phyloP scores from a whole-genome alignment of 2,888 invertebrate genomes.

The Idaea aversata region DNA sequence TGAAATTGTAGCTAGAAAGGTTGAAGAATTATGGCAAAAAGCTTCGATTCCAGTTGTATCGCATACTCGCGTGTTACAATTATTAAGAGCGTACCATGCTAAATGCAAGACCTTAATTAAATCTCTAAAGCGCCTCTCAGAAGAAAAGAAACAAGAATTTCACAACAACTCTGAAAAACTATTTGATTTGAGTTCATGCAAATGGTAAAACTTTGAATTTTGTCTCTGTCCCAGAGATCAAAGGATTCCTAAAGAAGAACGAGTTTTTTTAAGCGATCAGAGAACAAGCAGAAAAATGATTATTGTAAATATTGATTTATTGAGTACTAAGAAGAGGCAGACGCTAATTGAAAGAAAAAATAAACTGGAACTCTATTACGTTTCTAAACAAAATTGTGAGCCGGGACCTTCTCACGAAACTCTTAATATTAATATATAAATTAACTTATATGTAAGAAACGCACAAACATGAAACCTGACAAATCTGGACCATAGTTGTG shows the following conservation, averaged over 20 bases:
- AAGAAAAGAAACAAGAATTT: constrained; percentile 3
- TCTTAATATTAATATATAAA: constrained; percentile 2
- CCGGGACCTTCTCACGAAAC: constrained; percentile 8
- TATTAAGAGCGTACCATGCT: neutral
- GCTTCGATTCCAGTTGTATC: constrained; percentile 14
- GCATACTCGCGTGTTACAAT: constrained; percentile 12
- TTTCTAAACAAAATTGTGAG: neutral
- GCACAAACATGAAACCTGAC: too few species aligned
- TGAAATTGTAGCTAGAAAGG: constrained; percentile 9
- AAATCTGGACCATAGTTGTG: too few species aligned
- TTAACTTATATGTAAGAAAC: too few species aligned
- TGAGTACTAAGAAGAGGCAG: neutral
- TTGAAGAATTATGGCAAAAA: constrained; percentile 13
- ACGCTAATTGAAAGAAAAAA: neutral
- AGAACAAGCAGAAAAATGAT: constrained; percentile 13
- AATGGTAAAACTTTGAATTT: constrained; percentile 4
- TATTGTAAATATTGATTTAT: constrained; percentile 8
- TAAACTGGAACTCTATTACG: too few species aligned
- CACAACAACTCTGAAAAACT: constrained; percentile 1
- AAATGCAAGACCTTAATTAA: constrained; percentile 14
- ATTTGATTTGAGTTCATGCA: neutral
- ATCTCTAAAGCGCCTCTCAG: constrained; percentile 9
- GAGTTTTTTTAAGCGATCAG: constrained; percentile 12
- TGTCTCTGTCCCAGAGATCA: constrained; percentile 5
- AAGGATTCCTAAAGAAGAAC: constrained; percentile 11